phyloP scores from a whole-genome alignment of 2,888 invertebrate species.

The Choristoneura rosaceana region DNA sequence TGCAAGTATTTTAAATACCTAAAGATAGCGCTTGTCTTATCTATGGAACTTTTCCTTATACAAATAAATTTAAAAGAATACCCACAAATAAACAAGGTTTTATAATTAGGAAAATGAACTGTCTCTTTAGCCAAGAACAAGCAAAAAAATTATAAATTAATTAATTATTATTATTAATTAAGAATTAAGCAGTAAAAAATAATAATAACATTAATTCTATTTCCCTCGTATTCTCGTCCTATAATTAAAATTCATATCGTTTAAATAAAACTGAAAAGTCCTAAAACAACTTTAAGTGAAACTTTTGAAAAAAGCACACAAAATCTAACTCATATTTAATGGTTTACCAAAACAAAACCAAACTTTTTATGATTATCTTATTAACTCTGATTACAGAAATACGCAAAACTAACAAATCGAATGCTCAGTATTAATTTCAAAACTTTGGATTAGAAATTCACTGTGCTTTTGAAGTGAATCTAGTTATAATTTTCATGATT shows the following conservation, averaged over 20 bases:
- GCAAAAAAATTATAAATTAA: too few species aligned
- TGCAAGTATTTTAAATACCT: conserved; percentile 23
- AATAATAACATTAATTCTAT: not conserved
- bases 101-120: not conserved
- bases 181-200: not conserved
- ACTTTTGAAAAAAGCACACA: too few species aligned
- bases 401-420: conserved; percentile 14
- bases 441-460: not conserved
- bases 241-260: not conserved
- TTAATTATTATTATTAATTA: too few species aligned
- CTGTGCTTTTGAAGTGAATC: too few species aligned
- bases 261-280: not conserved
- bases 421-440: conserved; percentile 7
- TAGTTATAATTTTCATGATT: too few species aligned
- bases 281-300: too few species aligned
- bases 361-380: not conserved
- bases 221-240: too few species aligned
- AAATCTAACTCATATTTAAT: too few species aligned
- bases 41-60: not conserved
- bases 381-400: not conserved
- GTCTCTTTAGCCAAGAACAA: not conserved
- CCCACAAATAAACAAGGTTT: not conserved
- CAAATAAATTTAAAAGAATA: not conserved
- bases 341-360: too few species aligned
- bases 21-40: not conserved